Percentiles rank a stretch among this genome's conserved stretches.
These are phyloP conservation scores for Thaumetopoea pityocampa DNA, from an alignment of 1,140 invertebrate species.

Conservation along the genomic window DNA sequence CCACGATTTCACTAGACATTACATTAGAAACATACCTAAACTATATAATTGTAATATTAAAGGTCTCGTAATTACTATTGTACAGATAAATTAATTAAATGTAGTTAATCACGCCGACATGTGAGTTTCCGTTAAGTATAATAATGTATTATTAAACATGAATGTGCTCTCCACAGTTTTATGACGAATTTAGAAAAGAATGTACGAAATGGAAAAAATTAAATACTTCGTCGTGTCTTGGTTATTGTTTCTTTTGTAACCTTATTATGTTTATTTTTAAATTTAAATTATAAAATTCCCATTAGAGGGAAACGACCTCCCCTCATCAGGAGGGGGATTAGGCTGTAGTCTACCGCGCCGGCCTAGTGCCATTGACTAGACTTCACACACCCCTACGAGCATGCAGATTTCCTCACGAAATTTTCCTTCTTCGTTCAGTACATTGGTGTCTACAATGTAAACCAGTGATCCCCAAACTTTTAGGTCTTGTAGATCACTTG, in stretches of 20 bases:
- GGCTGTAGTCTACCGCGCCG: too few relatives aligned
- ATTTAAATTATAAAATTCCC: background rate
- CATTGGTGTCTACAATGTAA: too few relatives aligned
- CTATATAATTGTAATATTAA: slow-evolving; percentile 59
- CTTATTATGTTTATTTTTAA: slow-evolving; percentile 2
- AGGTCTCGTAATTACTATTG: slow-evolving; percentile 70
- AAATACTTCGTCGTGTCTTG: slow-evolving; percentile 74
- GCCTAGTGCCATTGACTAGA: too few relatives aligned
- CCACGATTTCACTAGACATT: slow-evolving; percentile 45
- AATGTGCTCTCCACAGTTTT: slow-evolving; percentile 73
- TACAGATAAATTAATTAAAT: slow-evolving; percentile 74
- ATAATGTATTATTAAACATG: slow-evolving; percentile 70
- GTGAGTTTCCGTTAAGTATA: slow-evolving; percentile 70
- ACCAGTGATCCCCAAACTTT: too few relatives aligned
- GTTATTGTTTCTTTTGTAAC: slow-evolving; percentile 53
- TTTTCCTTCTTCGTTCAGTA: too few relatives aligned
- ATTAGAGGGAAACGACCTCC: background rate
- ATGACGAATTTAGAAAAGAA: slow-evolving; percentile 74
- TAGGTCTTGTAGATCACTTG: too few relatives aligned
- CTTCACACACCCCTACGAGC: too few relatives aligned
- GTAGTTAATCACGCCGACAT: slow-evolving; percentile 65
- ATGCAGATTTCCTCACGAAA: too few relatives aligned
- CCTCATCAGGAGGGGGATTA: background rate
- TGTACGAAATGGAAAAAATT: slow-evolving; percentile 72
- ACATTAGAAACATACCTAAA: slow-evolving; percentile 54